A percentile compares a stretch with the other conserved stretches of the same genome.
Conservation (phyloP, 2,888 invertebrate species). For the Itoplectis maculator region DNA sequence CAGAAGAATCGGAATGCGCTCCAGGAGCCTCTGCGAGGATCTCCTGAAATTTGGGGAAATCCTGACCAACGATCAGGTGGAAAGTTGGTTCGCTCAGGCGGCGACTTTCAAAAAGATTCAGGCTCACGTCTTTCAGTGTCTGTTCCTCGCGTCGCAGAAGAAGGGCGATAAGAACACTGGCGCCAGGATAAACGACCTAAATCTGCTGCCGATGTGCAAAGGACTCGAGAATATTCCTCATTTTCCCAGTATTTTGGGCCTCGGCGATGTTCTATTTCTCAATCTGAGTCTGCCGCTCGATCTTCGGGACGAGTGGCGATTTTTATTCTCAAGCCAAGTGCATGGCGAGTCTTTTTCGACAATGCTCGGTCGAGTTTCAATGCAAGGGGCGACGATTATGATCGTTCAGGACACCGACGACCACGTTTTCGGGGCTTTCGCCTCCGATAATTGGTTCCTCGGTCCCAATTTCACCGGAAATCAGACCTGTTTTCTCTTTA, state of each 20-base stretch:
- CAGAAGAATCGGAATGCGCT: slow-evolving; percentile 86
- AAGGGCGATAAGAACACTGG: slow-evolving; percentile 84
- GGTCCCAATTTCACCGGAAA: slow-evolving; percentile 92
- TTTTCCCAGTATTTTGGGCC: slow-evolving; percentile 91
- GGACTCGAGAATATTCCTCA: slow-evolving; percentile 91
- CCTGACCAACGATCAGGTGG: slow-evolving; percentile 83
- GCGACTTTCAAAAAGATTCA: slow-evolving; percentile 85
- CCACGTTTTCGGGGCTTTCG: slow-evolving; percentile 96
- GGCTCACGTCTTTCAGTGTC: slow-evolving; percentile 86
- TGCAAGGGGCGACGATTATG: slow-evolving; percentile 93
- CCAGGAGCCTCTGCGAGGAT: slow-evolving; percentile 87
- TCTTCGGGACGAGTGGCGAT: slow-evolving; percentile 92
- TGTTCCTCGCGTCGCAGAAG: slow-evolving; percentile 86
- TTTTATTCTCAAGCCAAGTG: slow-evolving; percentile 93
- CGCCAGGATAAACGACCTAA: slow-evolving; percentile 84
- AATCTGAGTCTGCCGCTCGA: slow-evolving; percentile 92
- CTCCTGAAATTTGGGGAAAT: slow-evolving; percentile 83
- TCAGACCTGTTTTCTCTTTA: slow-evolving; percentile 93
- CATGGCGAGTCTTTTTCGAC: slow-evolving; percentile 97
- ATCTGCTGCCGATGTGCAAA: slow-evolving; percentile 85
- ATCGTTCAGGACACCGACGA: slow-evolving; percentile 93
- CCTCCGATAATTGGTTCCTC: slow-evolving; percentile 91
- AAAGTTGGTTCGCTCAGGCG: slow-evolving; percentile 85
- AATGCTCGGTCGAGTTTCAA: slow-evolving; percentile 90
- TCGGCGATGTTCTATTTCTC: slow-evolving; percentile 92